phyloP scores from a whole-genome alignment of 2,797 vertebrate species.

The Saxicola maurus region DNA sequence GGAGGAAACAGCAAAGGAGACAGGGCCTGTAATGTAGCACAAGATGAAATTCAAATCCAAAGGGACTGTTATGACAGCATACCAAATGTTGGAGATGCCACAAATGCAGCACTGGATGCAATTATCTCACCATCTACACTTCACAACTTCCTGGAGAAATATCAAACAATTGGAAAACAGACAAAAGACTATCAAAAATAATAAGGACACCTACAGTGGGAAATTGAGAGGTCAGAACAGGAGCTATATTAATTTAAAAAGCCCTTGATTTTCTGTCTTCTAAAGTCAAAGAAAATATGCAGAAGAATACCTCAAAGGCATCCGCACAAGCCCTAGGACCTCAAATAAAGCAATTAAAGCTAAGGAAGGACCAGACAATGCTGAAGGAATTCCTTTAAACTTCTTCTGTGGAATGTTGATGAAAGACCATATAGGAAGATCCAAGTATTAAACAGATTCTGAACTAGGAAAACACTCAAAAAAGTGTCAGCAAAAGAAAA shows the following conservation, averaged over 20 bases:
- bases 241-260: neutral
- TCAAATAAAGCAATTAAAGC: conserved; percentile 30
- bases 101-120: neutral
- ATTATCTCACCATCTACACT: neutral
- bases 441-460: neutral
- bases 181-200: neutral
- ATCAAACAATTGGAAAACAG: conserved; percentile 1
- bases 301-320: conserved; percentile 8
- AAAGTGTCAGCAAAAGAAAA: neutral
- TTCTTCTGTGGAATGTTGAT: neutral
- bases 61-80: neutral
- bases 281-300: conserved; percentile 30
- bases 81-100: neutral
- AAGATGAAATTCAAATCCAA: neutral
- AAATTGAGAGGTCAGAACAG: neutral
- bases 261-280: neutral
- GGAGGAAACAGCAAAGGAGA: neutral
- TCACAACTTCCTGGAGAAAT: neutral
- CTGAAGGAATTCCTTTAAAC: conserved; percentile 36
- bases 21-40: neutral
- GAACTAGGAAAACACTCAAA: neutral
- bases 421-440: conserved; percentile 3
- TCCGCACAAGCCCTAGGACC: neutral
- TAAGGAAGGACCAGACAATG: neutral
- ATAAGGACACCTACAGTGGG: neutral